Conservation (phyloP, 2,113 vertebrate genomes). For the Lota lota region DNA sequence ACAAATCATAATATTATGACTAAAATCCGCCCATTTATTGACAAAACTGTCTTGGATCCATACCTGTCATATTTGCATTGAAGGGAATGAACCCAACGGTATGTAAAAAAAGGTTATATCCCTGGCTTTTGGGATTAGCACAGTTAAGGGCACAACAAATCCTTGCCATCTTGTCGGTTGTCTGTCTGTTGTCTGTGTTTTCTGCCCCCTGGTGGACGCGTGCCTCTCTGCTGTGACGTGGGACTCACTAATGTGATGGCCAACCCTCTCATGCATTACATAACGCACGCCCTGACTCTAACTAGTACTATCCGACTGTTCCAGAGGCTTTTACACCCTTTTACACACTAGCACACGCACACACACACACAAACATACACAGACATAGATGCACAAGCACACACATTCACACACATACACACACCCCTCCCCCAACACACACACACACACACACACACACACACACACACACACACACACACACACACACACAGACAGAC, state of each 20-base stretch:
- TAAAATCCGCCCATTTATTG: too few relatives aligned
- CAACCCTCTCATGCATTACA: too few relatives aligned
- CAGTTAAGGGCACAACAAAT: background rate
- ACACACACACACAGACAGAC: conserved; percentile 5
- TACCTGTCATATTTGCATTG: too few relatives aligned
- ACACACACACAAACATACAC: background rate
- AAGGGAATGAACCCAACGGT: too few relatives aligned
- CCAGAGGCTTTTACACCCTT: background rate
- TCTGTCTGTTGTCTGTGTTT: background rate
- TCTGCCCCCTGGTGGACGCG: background rate
- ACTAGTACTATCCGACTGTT: too few relatives aligned
- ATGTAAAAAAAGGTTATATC: too few relatives aligned
- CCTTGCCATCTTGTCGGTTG: background rate
- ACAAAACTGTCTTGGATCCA: too few relatives aligned
- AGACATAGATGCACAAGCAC: background rate
- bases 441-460: conserved; percentile 1
- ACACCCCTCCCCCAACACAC: background rate
- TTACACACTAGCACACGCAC: conserved; percentile 1
- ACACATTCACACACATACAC: background rate
- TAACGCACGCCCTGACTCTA: too few relatives aligned
- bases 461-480: background rate
- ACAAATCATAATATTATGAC: too few relatives aligned
- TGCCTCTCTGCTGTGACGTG: background rate
- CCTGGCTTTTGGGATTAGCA: too few relatives aligned
- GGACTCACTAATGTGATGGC: too few relatives aligned